Base-by-base conservation (phyloP, 2,797 vertebrate species). In the Podarcis siculus region DNA sequence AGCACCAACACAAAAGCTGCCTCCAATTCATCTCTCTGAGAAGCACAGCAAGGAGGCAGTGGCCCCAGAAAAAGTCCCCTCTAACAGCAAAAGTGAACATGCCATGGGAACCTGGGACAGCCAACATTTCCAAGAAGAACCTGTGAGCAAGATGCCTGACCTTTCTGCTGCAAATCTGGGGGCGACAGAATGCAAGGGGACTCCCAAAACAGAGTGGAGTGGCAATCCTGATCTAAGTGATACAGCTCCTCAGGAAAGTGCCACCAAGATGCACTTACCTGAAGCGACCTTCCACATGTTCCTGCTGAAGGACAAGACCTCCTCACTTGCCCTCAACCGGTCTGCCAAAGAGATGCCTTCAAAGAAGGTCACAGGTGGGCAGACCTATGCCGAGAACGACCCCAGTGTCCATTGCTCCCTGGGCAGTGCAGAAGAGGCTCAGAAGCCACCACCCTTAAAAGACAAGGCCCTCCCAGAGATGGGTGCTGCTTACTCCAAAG, bases 391-490 rank as follows among this genome's bases (percentile, higher is more conserved):
- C 0, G 96, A 94, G 86, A 88, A 58, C 30, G 25, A 85, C 89
- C 23, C 9, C 0, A 0, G 79, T 0, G 0, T 0, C 0, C 78
- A 61, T 30, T 86, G 55, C 27, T 64, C 85, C 0, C 0, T 58
- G 0, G 0, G 79, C 67, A 90, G 85, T 42, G 5, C 87, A 0
- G 95, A 96, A 75, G 94, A 93, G 4, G 94, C 90, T 71, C 94
- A 90, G n/a, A 97, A 97, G 72, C 89, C 90, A 82, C 49, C 78
- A 84, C 89, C 45, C 27, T 93, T 81, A 32, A 98, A 95, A 96
- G 97, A 97, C 79, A 98, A 97, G 94, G 86, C 90, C 4, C 0
- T 64, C 67, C 85, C 85, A 1, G 97, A 97, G 94, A 85, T 90
- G 42, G 89, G 58, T 17, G 95, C 76, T 32, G 95, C 82, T 84